Percentiles rank a stretch among this genome's conserved stretches.
Conservation (phyloP, 2,113 vertebrate genomes). For the Fukomys damarensis region DNA sequence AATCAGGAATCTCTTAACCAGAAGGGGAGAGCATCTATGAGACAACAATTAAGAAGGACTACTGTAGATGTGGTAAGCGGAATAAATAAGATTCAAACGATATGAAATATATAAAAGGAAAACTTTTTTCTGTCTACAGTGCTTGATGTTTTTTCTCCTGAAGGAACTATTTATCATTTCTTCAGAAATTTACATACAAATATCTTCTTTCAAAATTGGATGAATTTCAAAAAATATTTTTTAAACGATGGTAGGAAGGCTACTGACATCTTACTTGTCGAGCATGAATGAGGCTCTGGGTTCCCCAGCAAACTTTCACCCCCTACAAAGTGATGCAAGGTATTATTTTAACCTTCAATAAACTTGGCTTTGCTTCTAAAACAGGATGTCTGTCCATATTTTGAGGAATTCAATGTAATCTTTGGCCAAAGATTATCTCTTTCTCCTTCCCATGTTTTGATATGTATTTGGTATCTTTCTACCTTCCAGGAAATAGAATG, state of each 20-base stretch:
- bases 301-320: not conserved
- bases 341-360: not conserved
- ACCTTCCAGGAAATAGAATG: not conserved
- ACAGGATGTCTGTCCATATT: not conserved
- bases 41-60: not conserved
- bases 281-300: not conserved
- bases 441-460: not conserved
- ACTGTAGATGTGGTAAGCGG: not conserved
- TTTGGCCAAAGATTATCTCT: not conserved
- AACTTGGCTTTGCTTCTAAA: not conserved
- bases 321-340: not conserved
- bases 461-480: not conserved
- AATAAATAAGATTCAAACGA: not conserved
- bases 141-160: not conserved
- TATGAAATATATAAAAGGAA: not conserved
- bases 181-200: not conserved
- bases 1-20: not conserved
- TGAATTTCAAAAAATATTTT: constrained; percentile 15
- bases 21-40: not conserved
- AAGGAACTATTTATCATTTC: not conserved
- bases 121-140: not conserved
- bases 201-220: not conserved
- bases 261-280: not conserved
- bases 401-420: not conserved
- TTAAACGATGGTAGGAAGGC: not conserved